phyloP scores from a whole-genome alignment of 2,797 vertebrate genomes.

The Anisognathus igniventris region DNA sequence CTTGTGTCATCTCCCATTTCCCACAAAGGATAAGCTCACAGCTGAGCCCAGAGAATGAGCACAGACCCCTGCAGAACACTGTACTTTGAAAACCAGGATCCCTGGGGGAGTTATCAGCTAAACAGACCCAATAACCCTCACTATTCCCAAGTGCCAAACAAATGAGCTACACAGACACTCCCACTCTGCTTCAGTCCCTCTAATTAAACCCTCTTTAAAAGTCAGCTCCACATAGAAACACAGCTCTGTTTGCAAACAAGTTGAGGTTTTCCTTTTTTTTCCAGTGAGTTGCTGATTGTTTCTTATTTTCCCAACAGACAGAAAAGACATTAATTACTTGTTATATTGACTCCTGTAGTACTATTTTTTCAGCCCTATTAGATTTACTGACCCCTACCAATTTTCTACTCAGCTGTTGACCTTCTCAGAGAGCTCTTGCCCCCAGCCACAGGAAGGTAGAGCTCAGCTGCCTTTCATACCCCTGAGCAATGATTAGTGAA shows the following conservation, averaged over 20 bases:
- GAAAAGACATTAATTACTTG: not conserved
- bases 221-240: not conserved
- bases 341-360: not conserved
- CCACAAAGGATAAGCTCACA: not conserved
- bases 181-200: not conserved
- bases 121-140: not conserved
- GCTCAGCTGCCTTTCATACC: not conserved
- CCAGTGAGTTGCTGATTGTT: not conserved
- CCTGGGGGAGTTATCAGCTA: not conserved
- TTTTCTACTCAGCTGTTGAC: not conserved
- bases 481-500: not conserved
- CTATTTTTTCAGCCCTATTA: not conserved
- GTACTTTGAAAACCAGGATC: not conserved
- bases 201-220: not conserved
- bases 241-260: not conserved
- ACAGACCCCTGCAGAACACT: not conserved
- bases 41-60: fast-evolving
- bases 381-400: not conserved
- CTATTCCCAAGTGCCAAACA: not conserved
- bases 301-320: not conserved
- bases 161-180: not conserved
- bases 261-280: not conserved
- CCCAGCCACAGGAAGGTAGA: not conserved
- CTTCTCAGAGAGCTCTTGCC: not conserved
- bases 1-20: not conserved